Conservation (phyloP, 2,113 vertebrate species). For the Microtus ochrogaster region DNA sequence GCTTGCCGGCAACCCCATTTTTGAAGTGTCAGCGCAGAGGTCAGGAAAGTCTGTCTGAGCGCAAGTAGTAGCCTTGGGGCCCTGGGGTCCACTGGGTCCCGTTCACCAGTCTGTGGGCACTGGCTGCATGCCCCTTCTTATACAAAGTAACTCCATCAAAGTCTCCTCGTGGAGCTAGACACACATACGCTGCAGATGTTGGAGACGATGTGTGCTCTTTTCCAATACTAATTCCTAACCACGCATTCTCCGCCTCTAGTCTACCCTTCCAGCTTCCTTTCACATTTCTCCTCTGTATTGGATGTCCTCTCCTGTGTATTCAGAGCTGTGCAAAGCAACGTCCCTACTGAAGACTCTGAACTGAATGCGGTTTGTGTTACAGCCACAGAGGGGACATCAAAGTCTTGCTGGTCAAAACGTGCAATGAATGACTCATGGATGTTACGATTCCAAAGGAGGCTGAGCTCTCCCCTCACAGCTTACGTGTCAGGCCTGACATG, state of each 20-base stretch:
- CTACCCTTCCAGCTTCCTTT: neutral
- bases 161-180: neutral
- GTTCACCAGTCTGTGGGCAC: neutral
- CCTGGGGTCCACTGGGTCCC: neutral
- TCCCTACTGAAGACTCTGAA: neutral
- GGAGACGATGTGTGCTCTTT: neutral
- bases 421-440: neutral
- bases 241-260: neutral
- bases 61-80: too few species aligned
- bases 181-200: neutral
- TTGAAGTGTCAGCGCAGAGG: neutral
- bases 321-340: neutral
- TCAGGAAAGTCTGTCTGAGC: neutral
- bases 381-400: neutral
- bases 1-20: neutral
- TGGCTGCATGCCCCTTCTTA: neutral
- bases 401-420: neutral
- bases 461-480: neutral
- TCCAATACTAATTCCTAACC: neutral
- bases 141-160: neutral
- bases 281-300: neutral
- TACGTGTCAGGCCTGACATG: neutral
- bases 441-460: neutral
- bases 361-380: neutral
- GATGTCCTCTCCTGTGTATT: neutral